These are phyloP conservation scores for Oreochromis mossambicus DNA, from an alignment of 2,797 vertebrate genomes.

Conservation along the genomic window DNA sequence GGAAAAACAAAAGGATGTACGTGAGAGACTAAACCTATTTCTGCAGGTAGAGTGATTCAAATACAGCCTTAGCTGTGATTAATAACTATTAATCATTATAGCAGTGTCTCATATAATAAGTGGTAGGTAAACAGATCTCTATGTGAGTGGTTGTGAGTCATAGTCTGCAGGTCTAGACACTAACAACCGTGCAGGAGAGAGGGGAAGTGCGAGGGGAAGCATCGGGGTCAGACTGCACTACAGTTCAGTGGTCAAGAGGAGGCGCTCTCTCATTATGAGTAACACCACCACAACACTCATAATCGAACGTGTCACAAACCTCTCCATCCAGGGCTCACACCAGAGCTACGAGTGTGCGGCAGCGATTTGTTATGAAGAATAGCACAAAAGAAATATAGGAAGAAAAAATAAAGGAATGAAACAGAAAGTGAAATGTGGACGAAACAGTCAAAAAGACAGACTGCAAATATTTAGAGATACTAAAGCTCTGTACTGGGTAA, in stretches of 20 bases:
- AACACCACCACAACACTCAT: slow-evolving; percentile 38
- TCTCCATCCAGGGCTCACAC: slow-evolving; percentile 81
- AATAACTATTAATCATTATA: neutral
- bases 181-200: neutral
- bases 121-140: neutral
- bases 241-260: slow-evolving; percentile 7
- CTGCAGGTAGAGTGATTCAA: neutral
- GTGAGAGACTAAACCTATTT: neutral
- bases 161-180: neutral
- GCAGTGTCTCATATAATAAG: neutral
- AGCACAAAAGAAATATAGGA: slow-evolving; percentile 10
- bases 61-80: neutral
- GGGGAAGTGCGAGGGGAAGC: neutral
- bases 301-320: slow-evolving; percentile 79
- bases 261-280: slow-evolving; percentile 11
- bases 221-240: slow-evolving; percentile 41
- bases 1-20: neutral
- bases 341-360: slow-evolving; percentile 83
- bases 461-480: neutral
- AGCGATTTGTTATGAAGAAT: slow-evolving; percentile 59
- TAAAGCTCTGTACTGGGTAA: neutral
- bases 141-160: neutral
- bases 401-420: slow-evolving; percentile 23
- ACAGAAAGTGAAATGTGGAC: neutral
- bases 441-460: neutral